Conservation (phyloP, 35 echinoderm and acorn worm species). For the Chiridota heheva region DNA sequence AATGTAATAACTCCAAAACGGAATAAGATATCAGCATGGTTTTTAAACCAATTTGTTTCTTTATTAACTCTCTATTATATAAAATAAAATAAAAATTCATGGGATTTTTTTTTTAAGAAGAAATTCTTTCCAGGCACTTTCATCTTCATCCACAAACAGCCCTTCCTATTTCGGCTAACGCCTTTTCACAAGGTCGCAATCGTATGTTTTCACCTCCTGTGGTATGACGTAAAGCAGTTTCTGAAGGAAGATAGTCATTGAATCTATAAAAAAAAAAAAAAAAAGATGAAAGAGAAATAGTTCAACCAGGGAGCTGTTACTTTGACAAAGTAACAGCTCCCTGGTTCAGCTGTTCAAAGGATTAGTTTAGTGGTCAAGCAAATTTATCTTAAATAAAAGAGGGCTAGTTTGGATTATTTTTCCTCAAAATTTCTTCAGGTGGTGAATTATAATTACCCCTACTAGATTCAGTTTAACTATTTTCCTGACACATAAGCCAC, state of each 20-base stretch:
- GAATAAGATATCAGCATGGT: too few relatives aligned
- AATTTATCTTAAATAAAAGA: background rate
- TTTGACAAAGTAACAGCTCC: background rate
- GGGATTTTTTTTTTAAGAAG: too few relatives aligned
- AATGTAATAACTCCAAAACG: too few relatives aligned
- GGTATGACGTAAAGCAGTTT: conserved; percentile 7
- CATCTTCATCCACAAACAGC: too few relatives aligned
- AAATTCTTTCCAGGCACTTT: too few relatives aligned
- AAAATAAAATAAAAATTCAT: too few relatives aligned
- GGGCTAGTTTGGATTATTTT: background rate
- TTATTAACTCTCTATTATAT: too few relatives aligned
- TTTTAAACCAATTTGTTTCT: too few relatives aligned
- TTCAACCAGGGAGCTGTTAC: background rate
- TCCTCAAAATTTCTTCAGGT: background rate
- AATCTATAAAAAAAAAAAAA: conserved; percentile 11
- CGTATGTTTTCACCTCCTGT: conserved; percentile 25
- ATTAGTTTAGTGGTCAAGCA: too few relatives aligned
- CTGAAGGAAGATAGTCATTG: conserved; percentile 17
- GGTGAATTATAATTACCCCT: background rate
- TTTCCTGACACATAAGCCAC: too few relatives aligned
- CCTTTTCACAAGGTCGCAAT: too few relatives aligned
- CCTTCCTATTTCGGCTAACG: too few relatives aligned
- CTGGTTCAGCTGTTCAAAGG: background rate
- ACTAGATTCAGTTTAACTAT: background rate
- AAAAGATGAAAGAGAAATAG: background rate